These are phyloP conservation scores for Camponotus vicinus DNA, from an alignment of 1,140 invertebrate genomes.

Conservation along the genomic window DNA sequence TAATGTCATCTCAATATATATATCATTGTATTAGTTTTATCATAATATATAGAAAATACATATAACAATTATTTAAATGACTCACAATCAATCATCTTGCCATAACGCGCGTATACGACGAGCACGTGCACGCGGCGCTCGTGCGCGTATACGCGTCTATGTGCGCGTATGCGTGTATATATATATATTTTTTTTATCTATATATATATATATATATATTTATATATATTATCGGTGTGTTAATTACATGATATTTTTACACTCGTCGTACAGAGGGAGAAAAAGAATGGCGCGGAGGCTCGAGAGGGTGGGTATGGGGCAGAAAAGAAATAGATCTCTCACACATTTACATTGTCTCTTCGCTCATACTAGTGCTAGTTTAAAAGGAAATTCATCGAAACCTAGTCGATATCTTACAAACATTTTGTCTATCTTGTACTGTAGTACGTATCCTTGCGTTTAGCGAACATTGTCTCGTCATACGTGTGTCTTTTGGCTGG, in stretches of 20 bases:
- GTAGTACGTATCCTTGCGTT: slow-evolving; percentile 81
- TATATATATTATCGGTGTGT: slow-evolving; percentile 78
- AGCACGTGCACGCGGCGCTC: slow-evolving; percentile 37
- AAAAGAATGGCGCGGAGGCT: slow-evolving; percentile 73
- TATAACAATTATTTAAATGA: slow-evolving; percentile 86
- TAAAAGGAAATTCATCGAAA: slow-evolving; percentile 80
- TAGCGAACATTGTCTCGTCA: slow-evolving; percentile 72
- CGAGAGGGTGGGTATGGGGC: slow-evolving; percentile 34
- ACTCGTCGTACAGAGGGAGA: slow-evolving; percentile 82
- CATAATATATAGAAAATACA: slow-evolving; percentile 86
- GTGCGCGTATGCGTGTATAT: slow-evolving; percentile 68
- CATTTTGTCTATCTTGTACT: slow-evolving; percentile 81
- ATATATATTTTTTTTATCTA: slow-evolving; percentile 76
- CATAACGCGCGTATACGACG: slow-evolving; percentile 69
- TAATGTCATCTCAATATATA: slow-evolving; percentile 83
- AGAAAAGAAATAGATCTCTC: slow-evolving; percentile 72
- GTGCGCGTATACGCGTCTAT: slow-evolving; percentile 70
- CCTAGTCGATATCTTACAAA: slow-evolving; percentile 82
- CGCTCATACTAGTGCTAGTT: slow-evolving; percentile 75
- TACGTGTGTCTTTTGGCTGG: slow-evolving; percentile 20
- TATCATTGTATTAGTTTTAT: slow-evolving; percentile 78
- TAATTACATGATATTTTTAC: slow-evolving; percentile 85
- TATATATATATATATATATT: slow-evolving; percentile 74
- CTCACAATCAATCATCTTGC: slow-evolving; percentile 83
- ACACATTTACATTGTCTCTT: slow-evolving; percentile 82